Base-by-base conservation (phyloP, 2,113 vertebrate species). In the Cheilinus undulatus region DNA sequence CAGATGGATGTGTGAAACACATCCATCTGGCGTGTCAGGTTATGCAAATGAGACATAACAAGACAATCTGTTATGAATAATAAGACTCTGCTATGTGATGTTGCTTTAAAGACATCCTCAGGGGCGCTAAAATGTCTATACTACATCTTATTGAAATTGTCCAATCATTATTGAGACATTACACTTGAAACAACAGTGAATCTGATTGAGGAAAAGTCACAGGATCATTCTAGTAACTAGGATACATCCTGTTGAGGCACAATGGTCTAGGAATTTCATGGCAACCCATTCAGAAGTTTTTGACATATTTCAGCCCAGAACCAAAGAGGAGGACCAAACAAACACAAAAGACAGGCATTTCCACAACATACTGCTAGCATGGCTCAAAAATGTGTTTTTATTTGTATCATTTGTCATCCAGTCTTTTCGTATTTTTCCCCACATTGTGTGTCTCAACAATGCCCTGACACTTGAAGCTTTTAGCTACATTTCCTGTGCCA, bases 401-500 rank as follows among this genome's bases (percentile, higher is more conserved):
- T 45, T 30, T 52, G 5, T 43, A 42, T 4, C 15, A 19, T 36
- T 45, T 46, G 22, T 36, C 36, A 5, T 40, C 22, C 7, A 15
- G 36, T 14, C 27, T 20, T 36, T 54, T 30, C 7, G 6, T 34
- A 28, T 71, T 43, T 28, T 27, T 48, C 38, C 19, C 4, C 13
- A 49, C 19, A 34, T 5, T 63, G 27, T 58, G 8, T 54, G 1
- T 6, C 14, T 76, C 42, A 45, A 20, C 45, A 61, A 58, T 38
- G 36, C 14, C 6, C 38, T 8, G 49, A 24, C 23, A 26, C n/a
- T 1, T 2, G 2, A 4, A 19, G 63, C 68, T 20, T 36, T 52
- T 63, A 13, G 19, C n/a, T 32, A 15, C 22, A 14, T 60, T 49
- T n/a, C 28, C 20, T 56, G 28, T 45, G 36, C 54, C 58, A 63